A percentile compares a stretch with the other conserved stretches of the same genome.
These are phyloP conservation scores for Drosophila obscura DNA, from an alignment of 1,140 invertebrate species.

Conservation along the genomic window DNA sequence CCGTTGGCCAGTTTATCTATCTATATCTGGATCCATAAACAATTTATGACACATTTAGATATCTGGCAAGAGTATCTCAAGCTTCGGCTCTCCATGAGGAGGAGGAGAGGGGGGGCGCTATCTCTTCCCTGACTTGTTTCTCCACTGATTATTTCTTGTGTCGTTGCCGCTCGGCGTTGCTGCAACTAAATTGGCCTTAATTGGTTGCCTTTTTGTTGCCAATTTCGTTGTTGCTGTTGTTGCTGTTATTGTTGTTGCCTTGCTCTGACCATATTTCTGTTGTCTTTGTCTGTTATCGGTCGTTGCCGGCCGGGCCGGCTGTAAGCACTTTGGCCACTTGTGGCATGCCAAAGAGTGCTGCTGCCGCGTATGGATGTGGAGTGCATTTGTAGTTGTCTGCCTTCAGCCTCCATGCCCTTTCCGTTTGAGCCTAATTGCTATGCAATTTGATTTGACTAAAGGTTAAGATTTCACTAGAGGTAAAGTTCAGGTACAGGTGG, in stretches of 20 bases:
- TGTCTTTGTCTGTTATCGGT: constrained; percentile 71
- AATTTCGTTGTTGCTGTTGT: constrained; percentile 55
- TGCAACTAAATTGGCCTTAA: constrained; percentile 80
- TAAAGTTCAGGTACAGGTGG: too few relatives aligned
- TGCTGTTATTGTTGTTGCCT: constrained; percentile 54
- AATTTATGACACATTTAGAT: too few relatives aligned
- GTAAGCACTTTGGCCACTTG: constrained; percentile 61
- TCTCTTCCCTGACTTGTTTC: constrained; percentile 28
- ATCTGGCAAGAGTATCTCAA: too few relatives aligned
- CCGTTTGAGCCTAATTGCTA: constrained; percentile 28
- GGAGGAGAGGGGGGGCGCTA: too few relatives aligned
- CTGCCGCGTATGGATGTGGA: not conserved
- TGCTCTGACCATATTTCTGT: constrained; percentile 56
- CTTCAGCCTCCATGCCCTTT: constrained; percentile 27
- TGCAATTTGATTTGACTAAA: too few relatives aligned
- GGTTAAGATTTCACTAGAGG: too few relatives aligned
- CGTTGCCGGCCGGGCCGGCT: constrained; percentile 67
- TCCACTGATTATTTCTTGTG: constrained; percentile 74
- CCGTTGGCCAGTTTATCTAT: too few relatives aligned
- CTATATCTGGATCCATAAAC: too few relatives aligned
- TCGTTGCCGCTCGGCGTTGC: constrained; percentile 69
- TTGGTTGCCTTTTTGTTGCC: constrained; percentile 69
- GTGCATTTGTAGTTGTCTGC: constrained; percentile 35
- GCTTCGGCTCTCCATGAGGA: too few relatives aligned
- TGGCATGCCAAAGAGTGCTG: constrained; percentile 58